Evolutionary conservation across 2,113 vertebrate genomes (phyloP), one percentile per base, ranked within the genome.

Genomic region (Brienomyrus longianalis): DNA sequence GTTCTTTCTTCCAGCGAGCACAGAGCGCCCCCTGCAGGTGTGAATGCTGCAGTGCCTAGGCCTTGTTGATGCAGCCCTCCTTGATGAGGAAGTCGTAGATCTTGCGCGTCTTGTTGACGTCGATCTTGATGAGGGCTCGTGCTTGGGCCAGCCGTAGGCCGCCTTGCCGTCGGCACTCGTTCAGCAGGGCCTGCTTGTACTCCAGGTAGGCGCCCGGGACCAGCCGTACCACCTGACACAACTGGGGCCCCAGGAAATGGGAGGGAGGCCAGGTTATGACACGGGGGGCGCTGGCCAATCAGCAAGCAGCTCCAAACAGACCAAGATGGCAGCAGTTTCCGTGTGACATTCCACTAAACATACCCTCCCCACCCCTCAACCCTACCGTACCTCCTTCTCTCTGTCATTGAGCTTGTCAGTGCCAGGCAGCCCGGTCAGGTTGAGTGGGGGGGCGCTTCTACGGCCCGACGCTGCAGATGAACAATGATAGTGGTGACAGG

Each of bases 1-100:
- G 56, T 59, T 59, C 11, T 86, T 51, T 54, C 10, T 50, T 51
- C 48, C 43, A 50, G 31, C 15, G n/a, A 23, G 31, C 19, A 19
- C 35, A 39, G 31, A 39, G 52, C 45, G 8, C n/a, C 86, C 86
- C 19, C 11, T 2, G 31, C 35, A 10, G 54, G 35, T 27, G 31
- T 15, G n/a, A 1, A 11, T 27, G 21, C 11, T 23, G 15, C 0
- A 51, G 4, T 35, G 62, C 85, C 95, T 96, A 99, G 70, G 97
- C 97, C 93, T 99, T 98, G 1, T 97, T 98, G 95, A 99, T 99
- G 95, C 97, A 97, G 45, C 98, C 98, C 94, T 99, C 98, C 92
- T 97, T 97, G 94, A 99, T 97, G 8, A 99, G 97, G 95, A 99
- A 99, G 92, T 99, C 98, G 8, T 99, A 99, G 95, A 99, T 99